These are phyloP conservation scores for Tenualosa ilisha DNA, from an alignment of 2,797 vertebrate genomes.

Conservation along the genomic window DNA sequence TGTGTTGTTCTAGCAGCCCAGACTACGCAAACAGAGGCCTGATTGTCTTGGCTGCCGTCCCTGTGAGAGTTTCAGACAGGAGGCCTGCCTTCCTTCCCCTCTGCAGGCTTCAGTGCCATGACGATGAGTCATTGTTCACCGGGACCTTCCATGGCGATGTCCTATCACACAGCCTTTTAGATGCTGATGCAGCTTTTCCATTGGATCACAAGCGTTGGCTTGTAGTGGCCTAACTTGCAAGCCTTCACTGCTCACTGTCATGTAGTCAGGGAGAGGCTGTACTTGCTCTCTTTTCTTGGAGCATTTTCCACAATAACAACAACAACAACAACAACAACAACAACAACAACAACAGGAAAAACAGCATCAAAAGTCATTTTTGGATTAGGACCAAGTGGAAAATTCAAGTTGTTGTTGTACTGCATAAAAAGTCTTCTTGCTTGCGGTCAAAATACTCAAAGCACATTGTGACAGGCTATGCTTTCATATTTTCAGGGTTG, in stretches of 20 bases:
- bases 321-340: background rate
- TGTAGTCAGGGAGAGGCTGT: background rate
- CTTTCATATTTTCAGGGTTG: background rate
- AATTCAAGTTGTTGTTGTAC: background rate
- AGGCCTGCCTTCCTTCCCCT: slow-evolving; percentile 65
- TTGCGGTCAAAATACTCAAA: background rate
- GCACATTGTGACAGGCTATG: background rate
- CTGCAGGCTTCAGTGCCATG: slow-evolving; percentile 54
- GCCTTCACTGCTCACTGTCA: background rate
- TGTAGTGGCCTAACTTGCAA: slow-evolving; percentile 59
- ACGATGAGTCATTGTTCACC: slow-evolving; percentile 79
- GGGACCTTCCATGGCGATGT: slow-evolving; percentile 63
- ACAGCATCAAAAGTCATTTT: background rate
- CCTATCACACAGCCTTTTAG: slow-evolving; percentile 56
- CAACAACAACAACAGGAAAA: background rate
- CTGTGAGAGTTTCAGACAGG: slow-evolving; percentile 63
- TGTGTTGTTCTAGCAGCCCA: slow-evolving; percentile 52
- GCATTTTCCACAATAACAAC: slow-evolving; percentile 7
- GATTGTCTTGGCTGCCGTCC: slow-evolving; percentile 77
- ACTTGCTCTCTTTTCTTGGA: background rate
- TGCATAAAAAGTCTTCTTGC: background rate
- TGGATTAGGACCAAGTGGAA: background rate
- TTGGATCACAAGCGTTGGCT: slow-evolving; percentile 63
- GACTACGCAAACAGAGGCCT: slow-evolving; percentile 86
- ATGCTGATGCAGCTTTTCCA: slow-evolving; percentile 69